Conservation (phyloP, 2,888 invertebrate genomes). For the Erpobdella octoculata region DNA sequence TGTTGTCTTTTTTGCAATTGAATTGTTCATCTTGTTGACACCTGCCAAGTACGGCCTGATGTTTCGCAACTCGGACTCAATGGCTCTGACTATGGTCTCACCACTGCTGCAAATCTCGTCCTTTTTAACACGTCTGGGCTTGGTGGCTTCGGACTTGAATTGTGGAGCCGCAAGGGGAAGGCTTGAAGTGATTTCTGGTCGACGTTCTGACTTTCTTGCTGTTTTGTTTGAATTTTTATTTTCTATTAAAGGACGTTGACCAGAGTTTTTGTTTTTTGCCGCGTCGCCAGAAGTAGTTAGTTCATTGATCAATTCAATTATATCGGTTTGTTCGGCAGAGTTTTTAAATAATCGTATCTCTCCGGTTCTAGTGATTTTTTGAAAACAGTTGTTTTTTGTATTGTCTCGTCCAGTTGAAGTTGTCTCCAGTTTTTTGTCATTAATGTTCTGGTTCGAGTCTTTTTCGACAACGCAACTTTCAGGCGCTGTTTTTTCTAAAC, state of each 20-base stretch:
- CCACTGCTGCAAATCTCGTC: neutral
- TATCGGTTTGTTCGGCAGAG: neutral
- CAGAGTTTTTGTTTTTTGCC: neutral
- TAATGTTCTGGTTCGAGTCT: too few species aligned
- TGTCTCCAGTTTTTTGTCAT: too few species aligned
- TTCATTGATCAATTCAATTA: neutral
- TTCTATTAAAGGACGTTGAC: neutral
- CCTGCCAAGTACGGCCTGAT: neutral
- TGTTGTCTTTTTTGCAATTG: too few species aligned
- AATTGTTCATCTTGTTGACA: neutral
- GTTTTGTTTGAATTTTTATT: neutral
- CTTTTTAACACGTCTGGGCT: too few species aligned
- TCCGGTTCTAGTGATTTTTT: too few species aligned
- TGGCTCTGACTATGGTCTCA: neutral
- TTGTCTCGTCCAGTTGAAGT: too few species aligned
- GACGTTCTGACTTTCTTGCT: neutral
- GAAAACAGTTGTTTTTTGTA: too few species aligned
- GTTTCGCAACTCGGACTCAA: neutral
- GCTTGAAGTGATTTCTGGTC: neutral
- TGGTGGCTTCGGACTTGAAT: neutral
- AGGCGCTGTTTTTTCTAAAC: too few species aligned
- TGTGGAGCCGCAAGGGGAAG: neutral
- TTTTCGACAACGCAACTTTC: too few species aligned
- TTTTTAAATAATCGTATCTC: too few species aligned
- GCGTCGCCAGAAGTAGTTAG: neutral